These are phyloP conservation scores for Lutjanus erythropterus DNA, from an alignment of 2,113 vertebrate genomes.

Conservation along the genomic window DNA sequence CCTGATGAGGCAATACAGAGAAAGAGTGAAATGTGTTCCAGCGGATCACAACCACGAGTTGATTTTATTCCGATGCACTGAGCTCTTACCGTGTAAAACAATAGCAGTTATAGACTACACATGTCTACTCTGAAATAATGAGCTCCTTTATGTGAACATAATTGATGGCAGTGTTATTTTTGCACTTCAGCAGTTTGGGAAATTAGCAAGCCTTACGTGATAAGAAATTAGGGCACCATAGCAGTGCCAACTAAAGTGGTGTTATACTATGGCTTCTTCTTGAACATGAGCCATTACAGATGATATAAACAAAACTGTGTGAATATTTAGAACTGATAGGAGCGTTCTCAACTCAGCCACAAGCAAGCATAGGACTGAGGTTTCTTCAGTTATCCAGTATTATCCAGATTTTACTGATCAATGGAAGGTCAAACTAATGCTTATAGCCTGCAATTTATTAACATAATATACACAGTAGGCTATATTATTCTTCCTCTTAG, in stretches of 20 bases:
- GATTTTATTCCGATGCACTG: background rate
- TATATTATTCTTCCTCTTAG: background rate
- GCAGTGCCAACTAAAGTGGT: background rate
- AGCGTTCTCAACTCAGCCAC: conserved; percentile 1
- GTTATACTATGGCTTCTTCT: conserved; percentile 1
- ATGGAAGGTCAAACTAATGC: background rate
- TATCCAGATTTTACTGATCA: background rate
- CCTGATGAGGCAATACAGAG: background rate
- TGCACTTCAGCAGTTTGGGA: conserved; percentile 38
- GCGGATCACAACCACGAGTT: background rate
- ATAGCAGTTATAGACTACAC: background rate
- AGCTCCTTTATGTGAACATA: conserved; percentile 37
- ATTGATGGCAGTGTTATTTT: conserved; percentile 32
- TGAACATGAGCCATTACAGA: background rate
- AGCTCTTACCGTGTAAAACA: background rate
- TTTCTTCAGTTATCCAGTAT: background rate
- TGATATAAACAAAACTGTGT: conserved; percentile 11
- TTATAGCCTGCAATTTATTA: background rate
- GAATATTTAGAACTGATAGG: conserved; percentile 18
- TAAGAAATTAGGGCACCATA: conserved; percentile 5
- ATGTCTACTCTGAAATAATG: conserved; percentile 2
- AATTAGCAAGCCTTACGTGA: conserved; percentile 32
- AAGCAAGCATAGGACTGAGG: background rate
- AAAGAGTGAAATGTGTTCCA: background rate
- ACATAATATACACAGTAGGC: background rate